Conservation (phyloP, 2,797 vertebrate genomes). For the Poliocrania exsul region DNA sequence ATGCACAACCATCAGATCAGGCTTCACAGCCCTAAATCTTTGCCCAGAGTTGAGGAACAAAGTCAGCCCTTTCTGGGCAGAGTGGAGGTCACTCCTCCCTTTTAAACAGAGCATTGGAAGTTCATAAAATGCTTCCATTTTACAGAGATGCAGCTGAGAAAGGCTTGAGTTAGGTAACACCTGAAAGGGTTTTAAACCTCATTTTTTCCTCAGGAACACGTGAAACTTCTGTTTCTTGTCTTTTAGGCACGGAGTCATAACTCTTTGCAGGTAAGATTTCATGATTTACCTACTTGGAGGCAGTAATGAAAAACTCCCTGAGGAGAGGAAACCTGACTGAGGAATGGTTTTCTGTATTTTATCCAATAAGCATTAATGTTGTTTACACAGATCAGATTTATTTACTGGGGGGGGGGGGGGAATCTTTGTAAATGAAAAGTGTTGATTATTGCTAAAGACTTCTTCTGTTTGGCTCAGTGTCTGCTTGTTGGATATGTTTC, state of each 20-base stretch:
- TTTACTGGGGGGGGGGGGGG: not conserved
- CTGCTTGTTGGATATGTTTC: too few relatives aligned
- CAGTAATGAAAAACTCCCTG: not conserved
- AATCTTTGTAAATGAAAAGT: too few relatives aligned
- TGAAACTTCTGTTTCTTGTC: not conserved
- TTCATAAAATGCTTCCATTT: not conserved
- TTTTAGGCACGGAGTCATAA: not conserved
- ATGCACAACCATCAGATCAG: not conserved
- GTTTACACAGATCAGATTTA: constrained; percentile 51
- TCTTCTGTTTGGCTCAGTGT: too few relatives aligned
- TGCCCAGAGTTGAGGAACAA: not conserved
- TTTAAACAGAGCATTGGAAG: not conserved
- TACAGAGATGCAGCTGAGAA: not conserved
- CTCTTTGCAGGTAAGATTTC: not conserved
- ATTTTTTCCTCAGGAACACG: not conserved
- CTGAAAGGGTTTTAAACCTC: not conserved
- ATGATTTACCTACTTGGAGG: not conserved
- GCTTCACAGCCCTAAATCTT: not conserved
- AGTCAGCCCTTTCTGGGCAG: not conserved
- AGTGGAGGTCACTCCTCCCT: not conserved
- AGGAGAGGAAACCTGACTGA: not conserved
- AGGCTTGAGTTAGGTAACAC: not conserved
- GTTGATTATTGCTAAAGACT: too few relatives aligned
- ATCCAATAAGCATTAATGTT: not conserved
- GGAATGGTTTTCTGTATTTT: not conserved